Evolutionary conservation across 2,113 vertebrate species (phyloP), one percentile per base, ranked within the genome.

Genomic region (Prunella fulvescens): DNA sequence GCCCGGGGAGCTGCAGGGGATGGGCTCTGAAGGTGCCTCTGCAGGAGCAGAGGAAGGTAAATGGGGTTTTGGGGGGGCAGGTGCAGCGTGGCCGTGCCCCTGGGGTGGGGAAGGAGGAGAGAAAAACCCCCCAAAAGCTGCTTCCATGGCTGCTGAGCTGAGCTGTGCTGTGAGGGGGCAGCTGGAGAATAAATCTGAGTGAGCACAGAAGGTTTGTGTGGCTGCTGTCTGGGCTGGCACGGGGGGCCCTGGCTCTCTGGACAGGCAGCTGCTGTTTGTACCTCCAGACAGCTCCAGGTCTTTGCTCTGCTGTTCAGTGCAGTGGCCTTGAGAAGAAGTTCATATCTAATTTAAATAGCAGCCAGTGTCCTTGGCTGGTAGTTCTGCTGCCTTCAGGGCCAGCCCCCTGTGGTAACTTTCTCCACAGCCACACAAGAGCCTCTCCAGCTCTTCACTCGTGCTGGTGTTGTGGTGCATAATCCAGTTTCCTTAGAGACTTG

Each of bases 1-100:
- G 95, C 62, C 97, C 35, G 98, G 97, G 57, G 98, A 98, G 65
- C 96, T 98, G 84, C 97, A 98, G 92, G 97, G 97, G 24, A 19
- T 96, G 39, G 77, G 98, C 37, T 86, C 98, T n/a, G 99, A 99
- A 65, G 98, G 97, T 33, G 69, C 97, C 7, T 97, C 98, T 73
- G 97, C 97, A 33, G 98, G 87, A 51, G 94, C 97, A 10, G 98
- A 98, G 44, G 98, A 99, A 98, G 99, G 99, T 99, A 94, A 94
- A 77, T 23, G 1, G 6, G 26, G 0, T 1, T 12, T 8, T 3
- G 11, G 1, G 14, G n/a, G 42, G 39, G 50, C 58, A 42, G 61
- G 20, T 7, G 85, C 58, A 12, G 54, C 5, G 17, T 37, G 70
- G 78, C 67, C 10, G 0, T 26, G 1, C 72, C 72, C 89, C 58